These are phyloP conservation scores for Rhopalosiphum nymphaeae DNA, from an alignment of 2,888 invertebrate species.

Conservation along the genomic window DNA sequence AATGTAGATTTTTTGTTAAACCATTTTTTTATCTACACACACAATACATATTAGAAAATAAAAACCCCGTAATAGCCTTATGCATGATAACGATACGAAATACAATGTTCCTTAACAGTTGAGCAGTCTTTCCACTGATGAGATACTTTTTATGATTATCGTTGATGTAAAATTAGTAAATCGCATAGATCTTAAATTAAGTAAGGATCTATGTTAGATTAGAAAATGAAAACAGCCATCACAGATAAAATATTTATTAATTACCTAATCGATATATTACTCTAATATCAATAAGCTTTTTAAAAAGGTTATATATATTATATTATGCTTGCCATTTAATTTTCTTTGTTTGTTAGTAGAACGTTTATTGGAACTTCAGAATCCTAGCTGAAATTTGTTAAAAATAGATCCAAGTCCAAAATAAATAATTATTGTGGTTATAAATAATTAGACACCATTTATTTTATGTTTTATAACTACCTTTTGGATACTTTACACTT, in stretches of 20 bases:
- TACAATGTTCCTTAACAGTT: background rate
- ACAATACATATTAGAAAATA: background rate
- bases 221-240: background rate
- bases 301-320: background rate
- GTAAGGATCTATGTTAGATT: too few relatives aligned
- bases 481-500: background rate
- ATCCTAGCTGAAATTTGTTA: too few relatives aligned
- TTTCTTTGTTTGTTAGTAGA: background rate
- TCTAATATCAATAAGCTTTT: background rate
- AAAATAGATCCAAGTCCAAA: background rate
- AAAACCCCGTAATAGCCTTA: background rate
- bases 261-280: background rate
- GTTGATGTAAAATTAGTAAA: background rate
- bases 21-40: background rate
- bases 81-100: background rate
- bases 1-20: background rate
- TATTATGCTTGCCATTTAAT: background rate
- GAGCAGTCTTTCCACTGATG: background rate
- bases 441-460: background rate
- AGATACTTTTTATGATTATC: background rate
- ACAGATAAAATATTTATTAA: background rate
- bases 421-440: background rate
- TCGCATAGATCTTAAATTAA: too few relatives aligned
- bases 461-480: background rate
- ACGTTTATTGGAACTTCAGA: too few relatives aligned